Conservation (phyloP, 2,797 vertebrate species). For the Pipistrellus kuhlii region DNA sequence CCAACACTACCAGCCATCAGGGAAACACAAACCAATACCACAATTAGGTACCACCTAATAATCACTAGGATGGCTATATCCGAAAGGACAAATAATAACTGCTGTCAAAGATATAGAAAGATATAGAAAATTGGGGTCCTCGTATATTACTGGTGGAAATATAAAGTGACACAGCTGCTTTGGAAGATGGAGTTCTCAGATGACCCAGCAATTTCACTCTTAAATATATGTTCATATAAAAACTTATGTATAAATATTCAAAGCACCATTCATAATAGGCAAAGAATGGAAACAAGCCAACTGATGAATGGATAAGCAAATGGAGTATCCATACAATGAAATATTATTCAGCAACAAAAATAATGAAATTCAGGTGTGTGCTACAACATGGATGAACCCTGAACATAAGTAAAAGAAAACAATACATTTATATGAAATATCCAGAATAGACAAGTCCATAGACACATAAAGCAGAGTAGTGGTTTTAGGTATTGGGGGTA, state of each 20-base stretch:
- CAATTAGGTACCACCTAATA: not conserved
- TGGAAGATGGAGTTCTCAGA: not conserved
- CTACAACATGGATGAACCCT: fast-evolving
- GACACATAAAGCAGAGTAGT: not conserved
- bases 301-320: not conserved
- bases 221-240: not conserved
- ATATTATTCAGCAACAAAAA: slow-evolving; percentile 30
- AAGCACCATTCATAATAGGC: not conserved
- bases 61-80: not conserved
- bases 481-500: not conserved
- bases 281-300: not conserved
- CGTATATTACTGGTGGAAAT: no score
- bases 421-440: not conserved
- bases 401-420: not conserved
- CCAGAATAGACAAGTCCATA: not conserved
- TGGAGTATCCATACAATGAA: not conserved
- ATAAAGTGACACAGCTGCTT: not conserved
- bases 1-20: not conserved
- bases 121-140: not conserved
- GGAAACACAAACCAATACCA: not conserved
- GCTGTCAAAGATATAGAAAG: not conserved
- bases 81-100: not conserved
- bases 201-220: not conserved
- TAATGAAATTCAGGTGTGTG: not conserved
- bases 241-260: not conserved